phyloP scores from a whole-genome alignment of 2,888 invertebrate genomes.

The Noctua pronuba region DNA sequence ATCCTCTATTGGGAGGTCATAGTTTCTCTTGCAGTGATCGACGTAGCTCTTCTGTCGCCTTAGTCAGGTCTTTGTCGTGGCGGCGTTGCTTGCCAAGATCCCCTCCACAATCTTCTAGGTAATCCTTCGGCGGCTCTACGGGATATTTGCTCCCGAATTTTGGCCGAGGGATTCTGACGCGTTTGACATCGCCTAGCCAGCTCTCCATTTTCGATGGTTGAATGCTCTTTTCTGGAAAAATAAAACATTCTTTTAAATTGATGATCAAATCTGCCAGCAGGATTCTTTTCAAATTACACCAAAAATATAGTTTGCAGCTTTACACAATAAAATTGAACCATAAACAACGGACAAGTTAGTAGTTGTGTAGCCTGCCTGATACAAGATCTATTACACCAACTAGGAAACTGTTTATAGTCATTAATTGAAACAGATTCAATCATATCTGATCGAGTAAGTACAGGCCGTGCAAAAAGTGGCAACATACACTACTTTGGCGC shows the following conservation, averaged over 20 bases:
- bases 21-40: constrained; percentile 94
- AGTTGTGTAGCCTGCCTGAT: constrained; percentile 31
- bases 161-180: constrained; percentile 95
- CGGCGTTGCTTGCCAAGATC: constrained; percentile 88
- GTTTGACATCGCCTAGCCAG: constrained; percentile 95
- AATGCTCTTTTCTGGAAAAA: constrained; percentile 34
- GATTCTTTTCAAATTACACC: background rate
- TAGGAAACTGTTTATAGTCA: constrained; percentile 66
- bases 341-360: constrained; percentile 23
- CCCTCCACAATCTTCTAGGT: constrained; percentile 91
- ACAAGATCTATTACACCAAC: constrained; percentile 58
- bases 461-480: constrained; percentile 68
- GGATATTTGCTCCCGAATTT: constrained; percentile 94
- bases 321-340: constrained; percentile 6
- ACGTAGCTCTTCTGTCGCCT: constrained; percentile 94
- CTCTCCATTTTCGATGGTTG: constrained; percentile 92
- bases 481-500: constrained; percentile 72
- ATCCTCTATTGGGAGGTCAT: constrained; percentile 83
- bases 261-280: background rate
- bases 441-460: constrained; percentile 63
- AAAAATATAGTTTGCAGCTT: constrained; percentile 29
- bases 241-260: background rate
- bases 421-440: constrained; percentile 68
- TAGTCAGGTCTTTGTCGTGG: constrained; percentile 91
- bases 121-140: constrained; percentile 94